Evolutionary conservation across 2,888 invertebrate species (phyloP).

Genomic region (Steinernema scapterisci): DNA sequence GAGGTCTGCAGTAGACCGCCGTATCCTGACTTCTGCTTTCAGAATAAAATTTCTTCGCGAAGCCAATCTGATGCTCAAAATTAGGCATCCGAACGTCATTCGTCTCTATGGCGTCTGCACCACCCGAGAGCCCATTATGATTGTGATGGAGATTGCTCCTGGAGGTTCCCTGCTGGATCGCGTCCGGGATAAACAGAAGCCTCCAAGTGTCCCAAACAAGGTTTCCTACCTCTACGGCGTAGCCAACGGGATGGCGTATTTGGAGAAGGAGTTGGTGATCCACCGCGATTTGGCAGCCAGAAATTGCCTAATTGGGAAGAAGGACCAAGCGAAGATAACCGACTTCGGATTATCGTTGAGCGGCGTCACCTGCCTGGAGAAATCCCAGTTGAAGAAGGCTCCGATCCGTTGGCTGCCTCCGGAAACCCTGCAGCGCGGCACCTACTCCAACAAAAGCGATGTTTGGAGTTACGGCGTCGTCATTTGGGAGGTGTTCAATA

Average conservation of each 20-base stretch:
- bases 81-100: conserved; percentile 52
- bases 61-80: conserved; percentile 55
- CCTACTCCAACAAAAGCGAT: conserved; percentile 29
- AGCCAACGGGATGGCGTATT: conserved; percentile 51
- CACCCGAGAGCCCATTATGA: conserved; percentile 56
- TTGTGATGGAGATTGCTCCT: conserved; percentile 53
- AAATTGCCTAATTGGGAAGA: conserved; percentile 24
- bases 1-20: neutral
- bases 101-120: conserved; percentile 53
- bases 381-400: neutral
- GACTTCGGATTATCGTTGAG: conserved; percentile 32
- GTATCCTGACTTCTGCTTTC: neutral
- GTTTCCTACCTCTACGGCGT: conserved; percentile 45
- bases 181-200: conserved; percentile 24
- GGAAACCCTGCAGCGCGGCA: conserved; percentile 13
- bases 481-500: conserved; percentile 21
- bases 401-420: conserved; percentile 30
- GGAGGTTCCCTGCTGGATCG: conserved; percentile 44
- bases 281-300: conserved; percentile 34
- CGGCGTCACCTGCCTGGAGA: neutral
- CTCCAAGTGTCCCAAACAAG: conserved; percentile 33
- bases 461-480: conserved; percentile 26
- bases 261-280: conserved; percentile 47
- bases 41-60: conserved; percentile 55
- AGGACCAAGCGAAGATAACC: conserved; percentile 4